Base-by-base conservation (phyloP, 2,113 vertebrate genomes). In the Eonycteris spelaea region DNA sequence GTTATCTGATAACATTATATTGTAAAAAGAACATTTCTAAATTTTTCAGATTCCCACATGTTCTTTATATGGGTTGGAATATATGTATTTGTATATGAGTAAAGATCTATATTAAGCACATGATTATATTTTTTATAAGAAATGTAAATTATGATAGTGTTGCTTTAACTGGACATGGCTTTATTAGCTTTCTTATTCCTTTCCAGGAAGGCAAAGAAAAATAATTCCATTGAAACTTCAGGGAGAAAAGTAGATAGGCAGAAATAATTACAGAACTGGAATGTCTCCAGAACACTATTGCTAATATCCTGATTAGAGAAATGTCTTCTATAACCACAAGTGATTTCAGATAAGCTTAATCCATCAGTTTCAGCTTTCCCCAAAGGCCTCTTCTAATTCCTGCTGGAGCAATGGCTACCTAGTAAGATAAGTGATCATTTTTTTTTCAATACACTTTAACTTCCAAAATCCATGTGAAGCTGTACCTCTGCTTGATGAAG, bases 261-360 rank as follows among this genome's bases (percentile, higher is more conserved):
- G 53, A 90, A 82, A 51, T 94, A 96, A 95, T 94, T 93, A 95
- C 11, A 35, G 65, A 73, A n/a, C 22, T 91, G 93, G 91, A 96
- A 45, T 9, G 15, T 30, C 24, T 94, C 89, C 86, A 93, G 91
- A 65, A 74, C 22, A 65, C 87, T 53, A 68, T 4, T 13, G 33
- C 67, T 84, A 38, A 43, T 53, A 75, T 73, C 59, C 61, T 96
- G 74, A 88, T 91, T 77, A 91, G 78, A 94, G 55, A 68, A 96
- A 33, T 33, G 68, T 93, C 51, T 79, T 78, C 71, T 82, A 78
- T 4, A 40, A 68, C 10, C 73, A 91, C 48, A 83, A 43, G 77
- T 74, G 82, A 91, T 73, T 94, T 95, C 45, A 68, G 43, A 88
- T 55, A 67, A 94, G 43, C 35, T 55, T 82, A 16, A 92, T 88